Base-by-base conservation (phyloP, 2,797 vertebrate species). In the Bryconaethiops microstoma region DNA sequence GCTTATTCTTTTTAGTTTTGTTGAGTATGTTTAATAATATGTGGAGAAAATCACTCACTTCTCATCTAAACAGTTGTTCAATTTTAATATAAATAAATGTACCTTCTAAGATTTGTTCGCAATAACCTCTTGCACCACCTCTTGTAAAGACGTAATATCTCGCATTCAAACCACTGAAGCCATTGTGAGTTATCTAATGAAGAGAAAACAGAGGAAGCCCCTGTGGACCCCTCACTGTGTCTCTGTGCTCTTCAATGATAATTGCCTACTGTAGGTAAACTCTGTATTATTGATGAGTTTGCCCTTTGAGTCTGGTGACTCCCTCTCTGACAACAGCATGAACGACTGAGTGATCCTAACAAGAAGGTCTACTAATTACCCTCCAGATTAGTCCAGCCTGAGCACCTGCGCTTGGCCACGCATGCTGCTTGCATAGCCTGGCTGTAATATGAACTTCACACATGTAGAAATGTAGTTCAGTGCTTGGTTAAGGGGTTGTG, bases 361-460 rank as follows among this genome's bases (percentile, higher is more conserved):
- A 62, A 60, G 76, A 82, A 10, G n/a, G 17, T n/a, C 80, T 78
- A 29, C 81, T 82, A 82, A 82, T 78, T 78, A 78, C 75, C 79
- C 39, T 50, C 40, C n/a, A 74, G 74, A 73, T 77, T 57, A 82
- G 75, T 73, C 48, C 68, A n/a, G 10, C 59, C 6, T 67, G 68
- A 77, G 40, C 75, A 82, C 73, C 73, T 81, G 79, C 35, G 57
- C 65, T 62, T 50, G 52, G 42, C 25, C 55, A 62, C 45, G 57
- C 50, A 59, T 55, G 73, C 79, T 62, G 62, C 57, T 74, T 55
- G 40, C n/a, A 2, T 40, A 59, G 52, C 25, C 16, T 39, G 16
- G 9, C 13, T 63, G n/a, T 71, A 55, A 21, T 21, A 10, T 45
- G 65, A 68, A 14, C 64, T 67, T 42, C 13, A 67, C n/a, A 7